These are phyloP conservation scores for Aplochiton taeniatus DNA, from an alignment of 2,797 vertebrate genomes.

Conservation along the genomic window DNA sequence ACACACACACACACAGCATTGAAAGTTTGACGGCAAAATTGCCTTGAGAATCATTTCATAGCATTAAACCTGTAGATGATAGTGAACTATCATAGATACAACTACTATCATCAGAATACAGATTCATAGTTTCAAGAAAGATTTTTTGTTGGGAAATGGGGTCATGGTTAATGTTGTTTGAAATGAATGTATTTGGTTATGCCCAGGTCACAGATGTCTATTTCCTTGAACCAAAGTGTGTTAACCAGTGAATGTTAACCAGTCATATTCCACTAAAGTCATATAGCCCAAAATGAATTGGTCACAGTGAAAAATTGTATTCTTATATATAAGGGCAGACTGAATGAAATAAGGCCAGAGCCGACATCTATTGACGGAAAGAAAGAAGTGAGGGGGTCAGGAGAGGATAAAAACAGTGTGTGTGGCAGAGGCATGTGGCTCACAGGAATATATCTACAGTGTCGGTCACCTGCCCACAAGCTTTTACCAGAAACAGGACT, in stretches of 20 bases:
- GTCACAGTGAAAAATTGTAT: slow-evolving; percentile 42
- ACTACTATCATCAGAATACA: too few relatives aligned
- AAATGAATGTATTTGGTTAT: slow-evolving; percentile 25
- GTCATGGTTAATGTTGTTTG: slow-evolving; percentile 27
- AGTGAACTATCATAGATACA: too few relatives aligned
- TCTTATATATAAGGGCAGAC: slow-evolving; percentile 13
- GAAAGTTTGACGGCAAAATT: too few relatives aligned
- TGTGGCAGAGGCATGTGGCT: slow-evolving; percentile 41
- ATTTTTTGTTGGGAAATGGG: slow-evolving; percentile 16
- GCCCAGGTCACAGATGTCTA: slow-evolving; percentile 32
- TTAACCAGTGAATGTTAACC: slow-evolving; percentile 19
- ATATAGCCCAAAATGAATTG: slow-evolving; percentile 42
- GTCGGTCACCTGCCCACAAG: slow-evolving; percentile 38
- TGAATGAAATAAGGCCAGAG: background rate
- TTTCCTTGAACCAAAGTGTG: slow-evolving; percentile 27
- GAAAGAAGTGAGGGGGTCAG: slow-evolving; percentile 22
- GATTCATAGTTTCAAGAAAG: too few relatives aligned
- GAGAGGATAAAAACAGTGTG: slow-evolving; percentile 32
- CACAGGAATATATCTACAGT: slow-evolving; percentile 48
- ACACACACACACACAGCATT: background rate
- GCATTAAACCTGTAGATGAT: too few relatives aligned
- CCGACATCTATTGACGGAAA: slow-evolving; percentile 35
- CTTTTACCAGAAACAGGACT: slow-evolving; percentile 41
- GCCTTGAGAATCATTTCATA: too few relatives aligned
- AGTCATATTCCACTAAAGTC: slow-evolving; percentile 50